phyloP scores from a whole-genome alignment of 1,140 invertebrate genomes.

The Penaeus vannamei region DNA sequence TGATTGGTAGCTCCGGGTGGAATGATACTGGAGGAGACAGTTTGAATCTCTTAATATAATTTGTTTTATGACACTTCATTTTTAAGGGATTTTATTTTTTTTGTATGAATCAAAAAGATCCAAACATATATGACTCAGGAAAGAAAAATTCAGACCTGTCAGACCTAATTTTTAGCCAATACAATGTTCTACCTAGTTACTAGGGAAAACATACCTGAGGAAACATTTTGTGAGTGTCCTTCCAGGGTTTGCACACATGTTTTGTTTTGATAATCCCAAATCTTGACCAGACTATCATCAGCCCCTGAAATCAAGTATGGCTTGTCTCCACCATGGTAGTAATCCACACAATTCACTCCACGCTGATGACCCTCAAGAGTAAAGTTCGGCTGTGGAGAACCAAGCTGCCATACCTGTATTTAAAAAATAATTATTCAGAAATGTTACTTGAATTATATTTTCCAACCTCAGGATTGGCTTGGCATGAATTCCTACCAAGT shows the following conservation, averaged over 20 bases:
- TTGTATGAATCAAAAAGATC: no score
- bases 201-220: constrained; percentile 74
- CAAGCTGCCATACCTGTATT: constrained; percentile 92
- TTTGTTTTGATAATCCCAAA: constrained; percentile 99
- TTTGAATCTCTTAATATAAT: not conserved
- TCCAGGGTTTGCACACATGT: constrained; percentile 99
- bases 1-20: constrained; percentile 97
- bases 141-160: no score
- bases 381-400: constrained; percentile 97
- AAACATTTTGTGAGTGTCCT: constrained; percentile 97
- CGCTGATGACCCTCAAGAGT: constrained; percentile 99
- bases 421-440: not conserved
- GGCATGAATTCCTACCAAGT: no score
- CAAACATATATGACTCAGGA: no score
- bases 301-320: constrained; percentile 99
- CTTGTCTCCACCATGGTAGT: constrained; percentile 99
- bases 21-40: constrained; percentile 81
- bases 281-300: constrained; percentile 97
- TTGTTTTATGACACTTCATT: not conserved
- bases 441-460: not conserved
- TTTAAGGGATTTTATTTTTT: no score
- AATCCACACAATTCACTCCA: constrained; percentile 99
- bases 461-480: no score
- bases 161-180: no score
- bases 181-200: no score